A percentile compares a stretch with the other conserved stretches of the same genome.
Conservation (phyloP, 2,113 vertebrate genomes). For the Bettongia penicillata region DNA sequence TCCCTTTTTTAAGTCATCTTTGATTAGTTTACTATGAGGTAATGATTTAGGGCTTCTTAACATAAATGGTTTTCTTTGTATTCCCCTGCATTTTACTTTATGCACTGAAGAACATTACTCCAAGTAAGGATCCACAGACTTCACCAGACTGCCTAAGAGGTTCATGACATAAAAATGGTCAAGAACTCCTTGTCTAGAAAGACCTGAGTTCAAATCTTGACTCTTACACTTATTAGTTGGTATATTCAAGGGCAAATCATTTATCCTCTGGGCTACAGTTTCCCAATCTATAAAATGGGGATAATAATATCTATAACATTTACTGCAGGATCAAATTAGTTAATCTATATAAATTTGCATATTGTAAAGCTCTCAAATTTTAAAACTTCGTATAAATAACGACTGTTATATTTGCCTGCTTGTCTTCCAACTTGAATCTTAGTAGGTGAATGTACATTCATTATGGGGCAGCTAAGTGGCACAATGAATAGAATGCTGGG, state of each 20-base stretch:
- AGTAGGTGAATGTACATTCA: not conserved
- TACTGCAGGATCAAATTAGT: not conserved
- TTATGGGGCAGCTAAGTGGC: too few relatives aligned
- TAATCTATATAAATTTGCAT: not conserved
- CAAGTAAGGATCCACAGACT: not conserved
- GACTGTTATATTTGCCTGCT: not conserved
- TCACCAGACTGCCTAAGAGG: not conserved
- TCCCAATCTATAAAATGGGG: not conserved
- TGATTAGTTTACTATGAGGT: not conserved
- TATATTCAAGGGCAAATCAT: not conserved
- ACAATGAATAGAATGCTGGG: not conserved
- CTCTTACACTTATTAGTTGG: not conserved
- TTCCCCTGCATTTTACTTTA: not conserved
- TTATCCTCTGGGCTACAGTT: not conserved
- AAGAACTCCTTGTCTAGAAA: not conserved
- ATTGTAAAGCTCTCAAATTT: not conserved
- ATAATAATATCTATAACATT: not conserved
- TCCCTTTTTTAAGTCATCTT: not conserved
- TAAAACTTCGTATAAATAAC: not conserved
- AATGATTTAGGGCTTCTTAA: not conserved
- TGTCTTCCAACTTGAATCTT: conserved; percentile 14
- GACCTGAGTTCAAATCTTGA: not conserved
- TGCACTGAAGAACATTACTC: not conserved
- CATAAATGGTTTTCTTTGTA: not conserved
- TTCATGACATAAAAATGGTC: not conserved